Evolutionary conservation across 53 echinoderm and acorn worm species (phyloP).

Genomic region (Holothuria scabra): DNA sequence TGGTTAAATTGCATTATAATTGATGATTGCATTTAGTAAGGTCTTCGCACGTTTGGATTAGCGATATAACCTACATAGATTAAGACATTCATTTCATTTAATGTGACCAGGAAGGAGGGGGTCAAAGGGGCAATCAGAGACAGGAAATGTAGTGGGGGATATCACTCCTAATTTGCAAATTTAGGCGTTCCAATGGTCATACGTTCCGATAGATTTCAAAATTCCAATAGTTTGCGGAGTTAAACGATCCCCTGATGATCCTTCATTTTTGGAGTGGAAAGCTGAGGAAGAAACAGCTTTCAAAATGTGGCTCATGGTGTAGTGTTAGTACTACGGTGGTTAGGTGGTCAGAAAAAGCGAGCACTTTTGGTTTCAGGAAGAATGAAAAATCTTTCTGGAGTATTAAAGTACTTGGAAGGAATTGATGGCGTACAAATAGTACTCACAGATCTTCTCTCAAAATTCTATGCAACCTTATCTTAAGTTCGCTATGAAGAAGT

Average conservation of each 20-base stretch:
- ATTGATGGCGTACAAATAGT: constrained; percentile 2
- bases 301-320: constrained; percentile 38
- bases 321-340: not conserved
- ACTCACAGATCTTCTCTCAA: not conserved
- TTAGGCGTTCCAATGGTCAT: not conserved
- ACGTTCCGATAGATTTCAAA: not conserved
- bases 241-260: not conserved
- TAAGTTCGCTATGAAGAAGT: constrained; percentile 7
- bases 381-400: not conserved
- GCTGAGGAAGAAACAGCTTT: not conserved
- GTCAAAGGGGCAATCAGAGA: too few species aligned
- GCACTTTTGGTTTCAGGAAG: constrained; percentile 27
- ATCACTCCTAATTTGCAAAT: too few species aligned
- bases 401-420: constrained; percentile 1
- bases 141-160: too few species aligned
- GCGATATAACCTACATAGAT: too few species aligned
- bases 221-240: not conserved
- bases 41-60: too few species aligned
- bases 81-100: too few species aligned
- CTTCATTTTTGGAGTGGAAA: constrained; percentile 21
- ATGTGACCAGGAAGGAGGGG: too few species aligned
- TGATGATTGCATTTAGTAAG: too few species aligned
- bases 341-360: constrained; percentile 25
- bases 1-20: too few species aligned
- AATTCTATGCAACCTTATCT: not conserved